phyloP scores from a whole-genome alignment of 2,888 invertebrate genomes.

The Pomacea canaliculata region DNA sequence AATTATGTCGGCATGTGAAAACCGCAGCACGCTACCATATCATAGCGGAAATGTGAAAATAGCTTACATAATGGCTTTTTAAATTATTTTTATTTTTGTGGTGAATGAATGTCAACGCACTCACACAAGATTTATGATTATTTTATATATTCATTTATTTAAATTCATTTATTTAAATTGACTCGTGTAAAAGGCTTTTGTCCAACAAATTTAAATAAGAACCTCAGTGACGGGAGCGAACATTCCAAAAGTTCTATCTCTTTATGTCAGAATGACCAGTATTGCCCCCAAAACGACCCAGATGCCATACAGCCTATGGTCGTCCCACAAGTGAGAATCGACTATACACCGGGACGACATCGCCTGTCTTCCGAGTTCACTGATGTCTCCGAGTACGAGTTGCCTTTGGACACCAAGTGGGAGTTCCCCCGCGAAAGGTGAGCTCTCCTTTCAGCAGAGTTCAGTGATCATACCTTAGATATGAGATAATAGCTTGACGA shows the following conservation, averaged over 20 bases:
- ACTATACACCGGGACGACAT: conserved; percentile 58
- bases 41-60: no score
- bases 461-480: no score
- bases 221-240: background rate
- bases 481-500: no score
- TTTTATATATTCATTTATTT: background rate
- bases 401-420: conserved; percentile 95
- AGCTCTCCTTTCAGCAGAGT: conserved; percentile 12
- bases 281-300: conserved; percentile 53
- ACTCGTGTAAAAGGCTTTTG: background rate
- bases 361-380: conserved; percentile 69
- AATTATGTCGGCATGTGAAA: no score
- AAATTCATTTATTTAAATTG: no score
- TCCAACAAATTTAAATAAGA: background rate
- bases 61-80: no score
- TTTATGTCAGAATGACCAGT: conserved; percentile 59
- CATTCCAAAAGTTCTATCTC: conserved; percentile 19
- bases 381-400: conserved; percentile 86
- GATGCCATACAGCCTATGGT: conserved; percentile 78
- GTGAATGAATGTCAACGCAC: no score
- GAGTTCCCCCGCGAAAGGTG: conserved; percentile 85
- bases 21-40: no score
- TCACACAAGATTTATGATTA: no score
- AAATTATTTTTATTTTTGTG: no score
- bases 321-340: conserved; percentile 75